Conservation (phyloP, 2,888 invertebrate genomes). For the Sphinx pinastri region DNA sequence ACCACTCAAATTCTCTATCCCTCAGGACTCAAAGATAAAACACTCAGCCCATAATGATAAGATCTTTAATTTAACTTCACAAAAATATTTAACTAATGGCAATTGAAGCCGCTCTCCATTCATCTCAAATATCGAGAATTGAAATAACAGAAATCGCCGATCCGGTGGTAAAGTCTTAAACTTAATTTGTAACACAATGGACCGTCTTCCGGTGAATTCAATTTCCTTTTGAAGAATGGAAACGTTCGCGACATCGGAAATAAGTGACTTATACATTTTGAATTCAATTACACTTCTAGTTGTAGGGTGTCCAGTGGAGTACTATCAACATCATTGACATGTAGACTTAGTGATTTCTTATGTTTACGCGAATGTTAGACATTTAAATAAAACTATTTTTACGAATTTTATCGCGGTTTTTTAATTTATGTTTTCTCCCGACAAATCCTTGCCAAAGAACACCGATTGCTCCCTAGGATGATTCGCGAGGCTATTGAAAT, state of each 20-base stretch:
- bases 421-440: too few species aligned
- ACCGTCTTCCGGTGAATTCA: conserved; percentile 27
- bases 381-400: too few species aligned
- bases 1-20: background rate
- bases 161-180: conserved; percentile 20
- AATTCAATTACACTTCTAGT: conserved; percentile 30
- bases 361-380: too few species aligned
- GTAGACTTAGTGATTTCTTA: too few species aligned
- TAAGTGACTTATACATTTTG: conserved; percentile 38
- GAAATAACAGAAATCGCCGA: conserved; percentile 17
- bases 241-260: conserved; percentile 31
- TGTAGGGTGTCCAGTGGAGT: too few species aligned
- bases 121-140: background rate
- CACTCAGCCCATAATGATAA: too few species aligned
- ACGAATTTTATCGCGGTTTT: too few species aligned
- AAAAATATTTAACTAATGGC: conserved; percentile 1
- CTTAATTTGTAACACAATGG: conserved; percentile 26
- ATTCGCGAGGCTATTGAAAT: too few species aligned
- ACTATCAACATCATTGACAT: too few species aligned
- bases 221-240: conserved; percentile 34
- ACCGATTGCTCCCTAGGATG: too few species aligned
- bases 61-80: conserved; percentile 9
- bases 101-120: background rate
- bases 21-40: background rate
- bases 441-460: too few species aligned